A percentile compares a stretch with the other conserved stretches of the same genome.
Conservation (phyloP, 2,888 invertebrate species). For the Arrhopalites spinosus region DNA sequence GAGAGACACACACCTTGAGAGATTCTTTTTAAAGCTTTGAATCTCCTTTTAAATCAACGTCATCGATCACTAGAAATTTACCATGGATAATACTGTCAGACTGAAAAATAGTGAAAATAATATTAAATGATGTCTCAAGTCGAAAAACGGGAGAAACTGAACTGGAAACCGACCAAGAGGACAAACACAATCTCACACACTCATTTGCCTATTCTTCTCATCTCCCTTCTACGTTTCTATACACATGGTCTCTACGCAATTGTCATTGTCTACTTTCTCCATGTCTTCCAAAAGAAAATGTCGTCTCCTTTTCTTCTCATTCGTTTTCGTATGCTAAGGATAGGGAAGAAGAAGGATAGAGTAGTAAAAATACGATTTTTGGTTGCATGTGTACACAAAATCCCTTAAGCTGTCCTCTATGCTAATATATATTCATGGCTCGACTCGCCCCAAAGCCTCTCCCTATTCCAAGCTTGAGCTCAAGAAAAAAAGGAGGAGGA, state of each 20-base stretch:
- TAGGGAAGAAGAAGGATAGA: not conserved
- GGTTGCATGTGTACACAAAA: conserved; percentile 26
- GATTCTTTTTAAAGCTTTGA: not conserved
- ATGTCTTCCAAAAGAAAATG: not conserved
- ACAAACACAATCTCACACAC: not conserved
- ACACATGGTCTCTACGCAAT: not conserved
- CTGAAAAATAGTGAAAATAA: conserved; percentile 18
- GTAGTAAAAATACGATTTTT: conserved; percentile 27
- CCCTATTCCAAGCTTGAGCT: not conserved
- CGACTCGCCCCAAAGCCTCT: conserved; percentile 10
- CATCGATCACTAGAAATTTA: conserved; percentile 38
- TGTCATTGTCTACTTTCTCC: not conserved
- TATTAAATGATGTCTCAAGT: not conserved
- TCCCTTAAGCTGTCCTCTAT: conserved; percentile 27
- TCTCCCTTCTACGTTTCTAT: not conserved
- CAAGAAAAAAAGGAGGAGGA: not conserved
- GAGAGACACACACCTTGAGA: too few relatives aligned
- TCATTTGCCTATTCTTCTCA: not conserved
- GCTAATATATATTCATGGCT: conserved; percentile 35
- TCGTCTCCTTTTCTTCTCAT: not conserved
- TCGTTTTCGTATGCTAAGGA: not conserved
- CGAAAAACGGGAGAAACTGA: not conserved
- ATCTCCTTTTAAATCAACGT: conserved; percentile 28
- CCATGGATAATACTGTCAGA: conserved; percentile 35
- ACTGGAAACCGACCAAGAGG: not conserved